These are phyloP conservation scores for Hyperoodon ampullatus DNA, from an alignment of 2,113 vertebrate genomes.

Conservation along the genomic window DNA sequence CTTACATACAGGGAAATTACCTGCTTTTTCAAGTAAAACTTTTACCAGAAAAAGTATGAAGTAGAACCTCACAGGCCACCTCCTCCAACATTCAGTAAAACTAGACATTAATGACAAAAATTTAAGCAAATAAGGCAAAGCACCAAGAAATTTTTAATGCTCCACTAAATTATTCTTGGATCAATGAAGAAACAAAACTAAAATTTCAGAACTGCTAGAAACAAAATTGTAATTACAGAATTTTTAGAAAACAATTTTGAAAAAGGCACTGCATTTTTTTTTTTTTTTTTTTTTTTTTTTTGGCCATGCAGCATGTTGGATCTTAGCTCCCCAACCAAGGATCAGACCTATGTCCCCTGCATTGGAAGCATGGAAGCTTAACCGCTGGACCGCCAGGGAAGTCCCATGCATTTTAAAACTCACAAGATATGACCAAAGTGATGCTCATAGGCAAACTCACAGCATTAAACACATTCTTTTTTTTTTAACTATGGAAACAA, in stretches of 20 bases:
- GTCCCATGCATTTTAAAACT: neutral
- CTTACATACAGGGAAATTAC: neutral
- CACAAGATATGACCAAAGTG: neutral
- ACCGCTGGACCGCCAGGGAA: too few species aligned
- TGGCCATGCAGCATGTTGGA: too few species aligned
- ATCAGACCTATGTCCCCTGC: too few species aligned
- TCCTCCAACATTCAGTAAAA: neutral
- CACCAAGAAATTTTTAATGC: neutral
- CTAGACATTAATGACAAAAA: constrained; percentile 11
- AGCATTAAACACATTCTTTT: neutral
- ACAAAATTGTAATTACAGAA: neutral
- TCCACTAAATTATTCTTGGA: neutral
- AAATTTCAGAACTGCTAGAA: neutral
- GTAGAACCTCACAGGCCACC: neutral
- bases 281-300: too few species aligned
- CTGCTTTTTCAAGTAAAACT: constrained; percentile 29
- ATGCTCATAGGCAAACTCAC: constrained; percentile 25
- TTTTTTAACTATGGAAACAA: neutral
- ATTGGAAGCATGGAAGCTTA: too few species aligned
- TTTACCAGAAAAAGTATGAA: neutral
- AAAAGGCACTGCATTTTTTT: neutral
- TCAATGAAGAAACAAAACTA: neutral
- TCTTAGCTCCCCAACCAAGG: too few species aligned
- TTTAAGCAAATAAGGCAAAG: neutral
- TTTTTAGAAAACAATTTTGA: neutral